Evolutionary conservation across 2,797 vertebrate genomes (phyloP).

Genomic region (Phoeniculus purpureus): DNA sequence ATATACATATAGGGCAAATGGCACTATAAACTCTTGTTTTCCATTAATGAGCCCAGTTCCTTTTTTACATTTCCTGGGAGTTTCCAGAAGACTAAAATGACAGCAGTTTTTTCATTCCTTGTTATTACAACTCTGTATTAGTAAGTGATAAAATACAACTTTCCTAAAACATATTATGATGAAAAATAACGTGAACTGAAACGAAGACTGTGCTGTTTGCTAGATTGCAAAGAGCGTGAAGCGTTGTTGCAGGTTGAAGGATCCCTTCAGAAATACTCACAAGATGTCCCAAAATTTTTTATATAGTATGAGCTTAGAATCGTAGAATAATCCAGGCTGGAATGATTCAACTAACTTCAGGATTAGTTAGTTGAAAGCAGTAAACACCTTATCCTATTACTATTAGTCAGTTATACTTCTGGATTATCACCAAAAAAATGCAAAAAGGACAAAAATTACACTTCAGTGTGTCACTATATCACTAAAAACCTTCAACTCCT

Average conservation of each 20-base stretch:
- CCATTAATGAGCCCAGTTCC: background rate
- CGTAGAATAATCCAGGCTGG: too few relatives aligned
- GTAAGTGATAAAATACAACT: background rate
- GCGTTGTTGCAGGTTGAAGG: background rate
- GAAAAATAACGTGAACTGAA: rapidly evolving
- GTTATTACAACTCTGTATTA: background rate
- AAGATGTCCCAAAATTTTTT: background rate
- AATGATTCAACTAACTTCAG: too few relatives aligned
- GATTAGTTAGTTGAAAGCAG: background rate
- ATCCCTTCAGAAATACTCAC: background rate
- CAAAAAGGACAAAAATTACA: background rate
- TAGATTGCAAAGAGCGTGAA: rapidly evolving
- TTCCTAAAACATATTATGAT: background rate
- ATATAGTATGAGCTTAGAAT: rapidly evolving
- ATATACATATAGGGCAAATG: background rate
- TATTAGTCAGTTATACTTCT: background rate
- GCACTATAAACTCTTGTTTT: rapidly evolving
- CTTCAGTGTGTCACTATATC: background rate
- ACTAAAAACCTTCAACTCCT: background rate
- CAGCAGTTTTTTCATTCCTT: background rate
- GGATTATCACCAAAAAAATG: background rate
- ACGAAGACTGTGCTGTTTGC: background rate
- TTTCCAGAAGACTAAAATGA: background rate
- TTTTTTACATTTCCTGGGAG: background rate
- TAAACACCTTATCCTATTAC: background rate